A percentile compares a stretch with the other conserved stretches of the same genome.
These are phyloP conservation scores for Crematogaster levior DNA, from an alignment of 2,888 invertebrate genomes.

Conservation along the genomic window DNA sequence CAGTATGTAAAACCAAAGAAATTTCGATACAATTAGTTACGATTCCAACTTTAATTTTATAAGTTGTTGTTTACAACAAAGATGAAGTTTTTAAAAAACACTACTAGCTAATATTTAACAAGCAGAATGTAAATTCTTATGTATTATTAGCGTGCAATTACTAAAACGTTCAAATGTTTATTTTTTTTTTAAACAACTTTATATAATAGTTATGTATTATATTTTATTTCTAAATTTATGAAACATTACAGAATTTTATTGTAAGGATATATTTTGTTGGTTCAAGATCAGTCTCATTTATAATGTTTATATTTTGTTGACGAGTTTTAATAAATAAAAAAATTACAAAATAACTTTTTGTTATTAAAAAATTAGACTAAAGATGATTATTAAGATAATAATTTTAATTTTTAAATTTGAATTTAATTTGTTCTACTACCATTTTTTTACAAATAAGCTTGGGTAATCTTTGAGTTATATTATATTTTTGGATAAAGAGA, in stretches of 20 bases:
- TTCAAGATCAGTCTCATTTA: background rate
- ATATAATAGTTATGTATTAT: background rate
- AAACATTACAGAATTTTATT: constrained; percentile 1
- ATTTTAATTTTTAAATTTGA: constrained; percentile 8
- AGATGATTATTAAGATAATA: constrained; percentile 11
- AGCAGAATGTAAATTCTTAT: constrained; percentile 8
- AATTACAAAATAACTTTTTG: background rate
- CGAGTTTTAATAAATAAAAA: too few species aligned
- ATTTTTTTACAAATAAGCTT: background rate
- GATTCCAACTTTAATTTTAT: constrained; percentile 5
- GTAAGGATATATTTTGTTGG: background rate
- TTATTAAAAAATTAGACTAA: constrained; percentile 19
- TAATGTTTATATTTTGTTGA: constrained; percentile 6
- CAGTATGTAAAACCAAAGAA: constrained; percentile 5
- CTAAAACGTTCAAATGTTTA: background rate
- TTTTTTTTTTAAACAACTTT: constrained; percentile 29
- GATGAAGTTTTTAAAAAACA: too few species aligned
- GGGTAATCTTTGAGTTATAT: background rate
- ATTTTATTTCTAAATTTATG: constrained; percentile 23
- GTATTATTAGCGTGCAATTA: constrained; percentile 5
- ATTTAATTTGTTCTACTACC: background rate
- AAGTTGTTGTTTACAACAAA: too few species aligned
- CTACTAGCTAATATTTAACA: constrained; percentile 27
- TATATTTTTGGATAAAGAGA: background rate
- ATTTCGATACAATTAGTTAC: background rate